phyloP scores from a whole-genome alignment of 2,113 vertebrate species.

The Anser brachyrhynchus region DNA sequence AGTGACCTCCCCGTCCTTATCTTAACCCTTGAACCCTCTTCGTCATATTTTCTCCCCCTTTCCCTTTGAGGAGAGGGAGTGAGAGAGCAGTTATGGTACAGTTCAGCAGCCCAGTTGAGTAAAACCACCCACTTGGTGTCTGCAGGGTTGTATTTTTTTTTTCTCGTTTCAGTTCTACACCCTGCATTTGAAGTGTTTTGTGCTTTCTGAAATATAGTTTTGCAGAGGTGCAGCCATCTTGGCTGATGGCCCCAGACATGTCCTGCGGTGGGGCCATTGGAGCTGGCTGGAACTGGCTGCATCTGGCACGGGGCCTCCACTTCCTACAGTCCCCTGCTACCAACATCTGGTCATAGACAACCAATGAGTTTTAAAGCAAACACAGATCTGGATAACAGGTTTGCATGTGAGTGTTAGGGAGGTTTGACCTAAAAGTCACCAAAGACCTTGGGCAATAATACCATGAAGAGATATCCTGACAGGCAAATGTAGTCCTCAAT shows the following conservation, averaged over 20 bases:
- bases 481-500: background rate
- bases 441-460: background rate
- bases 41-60: no score
- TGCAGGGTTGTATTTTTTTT: background rate
- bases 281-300: fast-evolving
- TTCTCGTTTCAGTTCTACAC: background rate
- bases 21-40: no score
- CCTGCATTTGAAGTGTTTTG: background rate
- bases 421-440: background rate
- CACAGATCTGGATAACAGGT: background rate
- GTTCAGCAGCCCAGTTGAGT: no score
- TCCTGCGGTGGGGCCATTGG: background rate
- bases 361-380: background rate
- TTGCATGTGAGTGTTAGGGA: background rate
- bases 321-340: background rate
- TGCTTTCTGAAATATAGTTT: background rate
- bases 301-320: fast-evolving
- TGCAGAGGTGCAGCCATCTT: background rate
- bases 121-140: no score
- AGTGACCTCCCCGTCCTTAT: no score
- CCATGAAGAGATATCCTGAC: background rate
- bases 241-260: background rate
- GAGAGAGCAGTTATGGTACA: no score
- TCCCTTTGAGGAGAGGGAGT: no score
- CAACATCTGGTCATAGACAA: background rate